These are phyloP conservation scores for Camelus dromedarius DNA, from an alignment of 2,113 vertebrate genomes.

Conservation along the genomic window DNA sequence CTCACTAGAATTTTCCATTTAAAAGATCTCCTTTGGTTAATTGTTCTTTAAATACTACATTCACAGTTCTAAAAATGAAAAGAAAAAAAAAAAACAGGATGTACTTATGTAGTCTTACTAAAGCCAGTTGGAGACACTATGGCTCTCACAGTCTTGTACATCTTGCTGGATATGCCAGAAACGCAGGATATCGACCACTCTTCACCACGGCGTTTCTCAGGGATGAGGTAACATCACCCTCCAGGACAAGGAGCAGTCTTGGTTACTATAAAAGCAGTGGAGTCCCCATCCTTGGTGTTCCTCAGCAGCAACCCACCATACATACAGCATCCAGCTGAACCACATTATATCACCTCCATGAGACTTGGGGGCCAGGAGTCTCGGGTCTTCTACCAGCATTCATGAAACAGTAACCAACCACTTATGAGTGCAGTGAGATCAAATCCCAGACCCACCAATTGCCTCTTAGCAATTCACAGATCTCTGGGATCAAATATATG, in stretches of 20 bases:
- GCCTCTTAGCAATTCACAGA: background rate
- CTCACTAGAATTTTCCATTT: background rate
- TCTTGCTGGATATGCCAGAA: background rate
- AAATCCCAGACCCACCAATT: background rate
- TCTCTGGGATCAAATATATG: background rate
- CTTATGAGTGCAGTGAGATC: background rate
- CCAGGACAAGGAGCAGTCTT: background rate
- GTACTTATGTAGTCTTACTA: background rate
- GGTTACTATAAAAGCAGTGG: background rate
- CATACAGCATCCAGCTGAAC: background rate
- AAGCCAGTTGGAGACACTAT: background rate
- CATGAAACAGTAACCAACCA: background rate
- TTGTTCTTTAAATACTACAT: background rate
- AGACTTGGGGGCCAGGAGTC: background rate
- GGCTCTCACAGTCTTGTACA: background rate
- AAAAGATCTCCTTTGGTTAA: slow-evolving; percentile 16
- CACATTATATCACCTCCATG: background rate
- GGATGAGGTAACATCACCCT: background rate
- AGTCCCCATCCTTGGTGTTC: background rate
- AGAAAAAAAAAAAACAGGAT: slow-evolving; percentile 40
- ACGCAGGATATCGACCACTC: background rate
- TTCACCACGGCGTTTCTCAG: background rate
- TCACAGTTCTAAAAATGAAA: background rate
- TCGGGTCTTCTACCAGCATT: background rate
- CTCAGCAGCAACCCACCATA: too few relatives aligned